Evolutionary conservation across 2,113 vertebrate genomes (phyloP), one percentile per base, ranked within the genome.

Genomic region (Mola mola): DNA sequence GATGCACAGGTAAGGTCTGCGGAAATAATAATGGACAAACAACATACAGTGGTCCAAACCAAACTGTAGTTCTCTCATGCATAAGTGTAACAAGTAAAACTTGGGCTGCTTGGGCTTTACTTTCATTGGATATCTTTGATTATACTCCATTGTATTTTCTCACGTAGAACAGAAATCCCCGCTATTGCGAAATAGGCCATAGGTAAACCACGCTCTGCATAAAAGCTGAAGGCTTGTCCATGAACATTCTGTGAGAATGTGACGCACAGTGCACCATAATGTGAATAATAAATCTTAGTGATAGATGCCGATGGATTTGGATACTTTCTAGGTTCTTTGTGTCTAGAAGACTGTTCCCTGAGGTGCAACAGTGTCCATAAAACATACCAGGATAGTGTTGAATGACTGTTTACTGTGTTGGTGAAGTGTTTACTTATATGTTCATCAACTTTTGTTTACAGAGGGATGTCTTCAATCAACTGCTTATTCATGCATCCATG

Each of bases 391-490:
- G 36, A 11, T 42, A 43, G 5, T 16, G 21, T 4, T 21, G 29
- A 68, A 49, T 9, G 10, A 15, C 16, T 21, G 24, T 28, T 25
- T n/a, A n/a, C 5, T 19, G 20, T n/a, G 20, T 50, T 52, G 28
- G n/a, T n/a, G n/a, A n/a, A n/a, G n/a, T 72, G 34, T 72, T 61
- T 34, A 49, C 65, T 68, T 69, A 76, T 46, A 43, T 19, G 1
- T 56, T 61, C 50, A 44, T 81, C 36, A 37, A 17, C 21, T 75
- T 43, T 72, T 62, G 59, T 64, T 83, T 86, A 8, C 89, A 99
- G 97, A 96, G 96, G 70, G 97, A 99, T 8, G 1, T 98, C 85
- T 96, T 99, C 91, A 94, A 74, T 84, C 96, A 94, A 72, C 61
- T 99, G 8, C 49, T 99, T 34, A 94, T 98, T 65, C 94, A 96